Percentiles rank a stretch among this genome's conserved stretches.
Conservation (phyloP, 2,113 vertebrate species). For the Chionomys nivalis region DNA sequence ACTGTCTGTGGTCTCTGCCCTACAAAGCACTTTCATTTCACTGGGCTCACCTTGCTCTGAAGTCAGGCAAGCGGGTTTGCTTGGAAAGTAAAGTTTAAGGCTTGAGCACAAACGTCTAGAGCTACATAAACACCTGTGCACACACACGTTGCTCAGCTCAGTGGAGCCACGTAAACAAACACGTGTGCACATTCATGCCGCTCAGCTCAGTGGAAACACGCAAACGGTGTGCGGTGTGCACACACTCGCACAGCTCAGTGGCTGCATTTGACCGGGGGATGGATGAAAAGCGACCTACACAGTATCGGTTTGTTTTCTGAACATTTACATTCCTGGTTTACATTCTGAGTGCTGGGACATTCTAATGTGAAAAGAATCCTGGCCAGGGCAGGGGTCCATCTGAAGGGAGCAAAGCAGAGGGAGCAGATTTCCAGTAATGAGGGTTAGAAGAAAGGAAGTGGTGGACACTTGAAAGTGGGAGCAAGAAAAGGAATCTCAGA, state of each 20-base stretch:
- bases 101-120: neutral
- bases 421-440: neutral
- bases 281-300: neutral
- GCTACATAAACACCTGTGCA: neutral
- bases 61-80: neutral
- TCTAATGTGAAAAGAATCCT: neutral
- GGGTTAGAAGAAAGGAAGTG: neutral
- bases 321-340: neutral
- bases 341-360: neutral
- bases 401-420: fast-evolving
- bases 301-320: neutral
- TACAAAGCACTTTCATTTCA: neutral
- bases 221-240: neutral
- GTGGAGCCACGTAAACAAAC: neutral
- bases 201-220: neutral
- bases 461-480: neutral
- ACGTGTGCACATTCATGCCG: too few species aligned
- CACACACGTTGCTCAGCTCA: too few species aligned
- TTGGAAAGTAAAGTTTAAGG: neutral
- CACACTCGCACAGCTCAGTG: neutral
- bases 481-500: neutral
- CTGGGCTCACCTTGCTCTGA: neutral
- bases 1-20: neutral
- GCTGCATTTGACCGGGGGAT: neutral
- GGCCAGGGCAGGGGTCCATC: neutral